Evolutionary conservation across 92 coral and sea anemone genomes (phyloP), one percentile per base, ranked within the genome.

Genomic region (Epizoanthus ramosus): DNA sequence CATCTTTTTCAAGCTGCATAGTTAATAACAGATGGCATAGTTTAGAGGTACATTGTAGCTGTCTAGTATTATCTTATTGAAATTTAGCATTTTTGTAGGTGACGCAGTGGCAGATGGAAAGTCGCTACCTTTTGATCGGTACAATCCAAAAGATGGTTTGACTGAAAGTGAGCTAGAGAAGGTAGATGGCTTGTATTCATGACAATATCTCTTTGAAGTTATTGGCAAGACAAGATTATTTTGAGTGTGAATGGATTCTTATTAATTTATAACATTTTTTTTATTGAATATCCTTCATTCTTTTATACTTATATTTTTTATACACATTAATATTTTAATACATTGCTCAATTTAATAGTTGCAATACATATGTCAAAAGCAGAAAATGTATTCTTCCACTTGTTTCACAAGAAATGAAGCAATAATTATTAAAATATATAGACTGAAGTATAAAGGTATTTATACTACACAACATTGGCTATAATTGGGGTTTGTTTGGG

Each of bases 21-120:
- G 68, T 28, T 63, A 63, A 63, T 41, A 65, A 65, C 35, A 13
- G 39, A 65, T 65, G 23, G 28, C 35, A 21, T 41, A 33, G 35
- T 41, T 41, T 65, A 65, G 28, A 65, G 28, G 71, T 65, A 65
- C 71, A 65, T 37, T 37, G 43, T 37, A 37, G 43, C 5, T 37
- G 43, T 37, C 43, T 37, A 37, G 43, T 14, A 68, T 68, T 21
- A 31, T 31, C 35, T 31, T 31, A 68, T 47, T 31, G 47, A 68
- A 68, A 22, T 31, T 35, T 53, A 61, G 25, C 28, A 41, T 47
- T 68, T 58, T 68, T 31, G 50, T 80, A 80, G 86, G 90, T 63
- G 90, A 87, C 53, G 90, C 90, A 66, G 86, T 87, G 61, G 90
- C 86, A 80, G 90, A 87, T 87, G 90, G 86, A 63, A 76, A 86